These are phyloP conservation scores for Sylvia atricapilla DNA, from an alignment of 2,113 vertebrate species.

Conservation along the genomic window DNA sequence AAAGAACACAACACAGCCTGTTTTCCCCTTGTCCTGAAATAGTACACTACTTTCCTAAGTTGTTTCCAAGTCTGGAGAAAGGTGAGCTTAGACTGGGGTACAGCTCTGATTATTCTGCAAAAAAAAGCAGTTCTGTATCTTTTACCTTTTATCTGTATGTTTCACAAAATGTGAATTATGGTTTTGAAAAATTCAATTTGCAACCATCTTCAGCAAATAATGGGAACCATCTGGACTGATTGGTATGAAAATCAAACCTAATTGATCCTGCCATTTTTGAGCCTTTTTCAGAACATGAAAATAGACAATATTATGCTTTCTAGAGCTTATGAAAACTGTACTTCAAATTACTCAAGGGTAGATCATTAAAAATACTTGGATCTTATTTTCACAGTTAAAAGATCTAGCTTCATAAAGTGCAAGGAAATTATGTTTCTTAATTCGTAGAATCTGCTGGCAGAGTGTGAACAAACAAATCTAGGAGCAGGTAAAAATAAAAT, in stretches of 20 bases:
- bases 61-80: background rate
- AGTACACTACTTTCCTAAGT: background rate
- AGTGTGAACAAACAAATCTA: background rate
- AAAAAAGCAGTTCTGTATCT: background rate
- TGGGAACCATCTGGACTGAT: constrained; percentile 59
- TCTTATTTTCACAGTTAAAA: background rate
- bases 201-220: constrained; percentile 53
- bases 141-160: background rate
- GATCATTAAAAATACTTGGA: background rate
- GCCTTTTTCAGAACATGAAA: constrained; percentile 62
- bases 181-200: constrained; percentile 62
- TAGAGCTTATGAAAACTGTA: constrained; percentile 53
- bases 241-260: constrained; percentile 66
- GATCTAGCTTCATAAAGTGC: background rate
- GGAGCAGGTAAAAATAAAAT: background rate
- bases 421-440: background rate
- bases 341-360: constrained; percentile 7
- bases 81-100: background rate
- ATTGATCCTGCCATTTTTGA: constrained; percentile 58
- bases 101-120: background rate
- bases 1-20: background rate
- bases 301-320: constrained; percentile 57
- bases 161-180: constrained; percentile 5
- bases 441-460: background rate
- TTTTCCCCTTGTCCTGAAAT: background rate